Evolutionary conservation across 1,140 invertebrate genomes (phyloP).

Genomic region (Drosophila sucinea): DNA sequence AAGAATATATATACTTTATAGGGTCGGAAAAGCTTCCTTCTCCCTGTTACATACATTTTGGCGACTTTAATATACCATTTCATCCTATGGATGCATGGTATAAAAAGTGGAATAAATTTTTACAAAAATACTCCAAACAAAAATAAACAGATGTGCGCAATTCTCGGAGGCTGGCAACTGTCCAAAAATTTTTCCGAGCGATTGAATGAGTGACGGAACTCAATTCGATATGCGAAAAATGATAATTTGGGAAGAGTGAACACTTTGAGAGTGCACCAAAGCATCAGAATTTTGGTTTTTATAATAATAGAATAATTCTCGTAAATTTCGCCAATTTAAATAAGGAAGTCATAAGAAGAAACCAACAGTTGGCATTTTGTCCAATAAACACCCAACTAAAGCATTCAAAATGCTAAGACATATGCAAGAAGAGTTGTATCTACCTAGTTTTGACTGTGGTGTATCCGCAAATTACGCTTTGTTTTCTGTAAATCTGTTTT

Average conservation of each 20-base stretch:
- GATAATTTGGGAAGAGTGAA: constrained; percentile 23
- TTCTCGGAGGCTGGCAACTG: constrained; percentile 53
- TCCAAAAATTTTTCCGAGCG: constrained; percentile 58
- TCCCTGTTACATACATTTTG: too few species aligned
- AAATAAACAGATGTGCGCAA: constrained; percentile 74
- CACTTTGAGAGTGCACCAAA: neutral
- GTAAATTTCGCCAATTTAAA: neutral
- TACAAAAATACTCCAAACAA: constrained; percentile 48
- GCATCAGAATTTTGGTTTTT: neutral
- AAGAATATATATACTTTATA: too few species aligned
- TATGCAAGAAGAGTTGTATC: neutral
- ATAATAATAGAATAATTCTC: neutral
- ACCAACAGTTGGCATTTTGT: too few species aligned
- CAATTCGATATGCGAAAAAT: constrained; percentile 1
- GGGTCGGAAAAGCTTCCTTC: too few species aligned
- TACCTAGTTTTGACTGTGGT: neutral
- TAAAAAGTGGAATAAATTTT: constrained; percentile 42
- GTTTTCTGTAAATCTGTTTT: neutral
- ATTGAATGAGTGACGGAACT: constrained; percentile 30
- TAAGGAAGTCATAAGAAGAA: neutral
- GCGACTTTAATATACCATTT: too few species aligned
- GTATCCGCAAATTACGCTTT: neutral
- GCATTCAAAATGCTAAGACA: neutral
- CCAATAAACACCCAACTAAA: neutral
- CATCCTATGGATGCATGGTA: neutral